Evolutionary conservation across 1,140 invertebrate species (phyloP).

Genomic region (Drosophila pruinosa): DNA sequence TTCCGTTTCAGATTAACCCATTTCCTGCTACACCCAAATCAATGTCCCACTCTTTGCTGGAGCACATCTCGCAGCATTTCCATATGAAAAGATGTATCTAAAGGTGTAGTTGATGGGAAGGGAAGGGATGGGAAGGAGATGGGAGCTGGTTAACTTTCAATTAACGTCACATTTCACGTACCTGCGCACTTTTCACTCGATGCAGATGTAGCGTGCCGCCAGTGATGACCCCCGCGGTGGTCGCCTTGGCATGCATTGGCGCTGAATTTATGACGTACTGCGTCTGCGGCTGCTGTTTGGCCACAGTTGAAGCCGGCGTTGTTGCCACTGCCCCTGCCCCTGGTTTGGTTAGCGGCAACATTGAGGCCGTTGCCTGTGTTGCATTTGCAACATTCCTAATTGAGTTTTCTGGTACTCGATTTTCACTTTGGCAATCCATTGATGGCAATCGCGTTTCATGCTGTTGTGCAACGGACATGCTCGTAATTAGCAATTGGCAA

Average conservation of each 20-base stretch:
- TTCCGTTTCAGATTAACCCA: background rate
- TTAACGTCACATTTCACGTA: slow-evolving; percentile 61
- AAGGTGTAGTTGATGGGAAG: background rate
- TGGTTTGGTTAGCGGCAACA: slow-evolving; percentile 27
- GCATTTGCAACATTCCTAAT: slow-evolving; percentile 66
- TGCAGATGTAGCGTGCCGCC: slow-evolving; percentile 66
- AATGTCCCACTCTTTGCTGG: background rate
- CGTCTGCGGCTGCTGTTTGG: slow-evolving; percentile 31
- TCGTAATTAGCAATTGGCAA: slow-evolving; percentile 47
- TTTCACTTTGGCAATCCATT: slow-evolving; percentile 75
- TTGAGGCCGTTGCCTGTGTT: background rate
- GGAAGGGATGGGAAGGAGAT: too few relatives aligned
- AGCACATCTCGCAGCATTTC: slow-evolving; percentile 1
- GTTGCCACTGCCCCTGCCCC: slow-evolving; percentile 4
- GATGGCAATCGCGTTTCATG: slow-evolving; percentile 32
- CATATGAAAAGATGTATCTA: background rate
- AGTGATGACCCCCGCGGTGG: slow-evolving; percentile 60
- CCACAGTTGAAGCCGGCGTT: background rate
- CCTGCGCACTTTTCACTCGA: slow-evolving; percentile 64
- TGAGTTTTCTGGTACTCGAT: slow-evolving; percentile 74
- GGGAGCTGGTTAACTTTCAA: slow-evolving; percentile 47
- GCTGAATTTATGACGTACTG: slow-evolving; percentile 78
- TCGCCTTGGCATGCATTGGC: slow-evolving; percentile 71
- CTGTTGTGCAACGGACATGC: slow-evolving; percentile 54
- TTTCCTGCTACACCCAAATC: background rate